These are phyloP conservation scores for Galaxias olidus DNA, from an alignment of 2,797 vertebrate species.

Conservation along the genomic window DNA sequence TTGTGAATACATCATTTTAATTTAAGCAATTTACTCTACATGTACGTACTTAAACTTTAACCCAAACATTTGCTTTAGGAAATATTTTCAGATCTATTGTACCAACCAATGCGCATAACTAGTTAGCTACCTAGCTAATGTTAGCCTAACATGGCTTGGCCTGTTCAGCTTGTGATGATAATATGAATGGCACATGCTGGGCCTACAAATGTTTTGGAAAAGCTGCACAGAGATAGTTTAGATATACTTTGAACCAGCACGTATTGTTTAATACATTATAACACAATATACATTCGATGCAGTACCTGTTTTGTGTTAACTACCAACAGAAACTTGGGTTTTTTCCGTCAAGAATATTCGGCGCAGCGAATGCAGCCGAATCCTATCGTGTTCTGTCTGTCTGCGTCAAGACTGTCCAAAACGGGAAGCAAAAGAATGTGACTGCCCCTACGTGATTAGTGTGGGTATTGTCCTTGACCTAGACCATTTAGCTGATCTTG, in stretches of 20 bases:
- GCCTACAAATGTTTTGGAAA: not conserved
- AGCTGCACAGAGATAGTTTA: not conserved
- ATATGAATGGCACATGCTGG: not conserved
- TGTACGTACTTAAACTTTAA: no score
- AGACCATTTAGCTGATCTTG: no score
- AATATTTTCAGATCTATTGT: not conserved
- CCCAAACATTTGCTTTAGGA: not conserved
- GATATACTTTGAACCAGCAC: not conserved
- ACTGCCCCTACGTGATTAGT: no score
- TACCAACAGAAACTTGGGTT: constrained; percentile 55
- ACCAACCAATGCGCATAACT: not conserved
- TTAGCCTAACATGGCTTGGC: constrained; percentile 12
- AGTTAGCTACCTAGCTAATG: not conserved
- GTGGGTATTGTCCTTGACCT: no score
- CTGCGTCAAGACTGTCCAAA: not conserved
- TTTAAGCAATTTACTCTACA: no score
- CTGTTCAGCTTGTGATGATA: constrained; percentile 2
- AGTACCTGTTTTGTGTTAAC: constrained; percentile 62
- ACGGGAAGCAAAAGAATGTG: not conserved
- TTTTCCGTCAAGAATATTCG: constrained; percentile 18
- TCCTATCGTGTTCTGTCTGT: constrained; percentile 41
- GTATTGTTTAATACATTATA: fast-evolving
- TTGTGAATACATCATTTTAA: no score
- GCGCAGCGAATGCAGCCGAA: constrained; percentile 15
- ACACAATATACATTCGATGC: fast-evolving